Percentiles rank a stretch among this genome's conserved stretches.
These are phyloP conservation scores for Uria aalge DNA, from an alignment of 2,113 vertebrate genomes.

Conservation along the genomic window DNA sequence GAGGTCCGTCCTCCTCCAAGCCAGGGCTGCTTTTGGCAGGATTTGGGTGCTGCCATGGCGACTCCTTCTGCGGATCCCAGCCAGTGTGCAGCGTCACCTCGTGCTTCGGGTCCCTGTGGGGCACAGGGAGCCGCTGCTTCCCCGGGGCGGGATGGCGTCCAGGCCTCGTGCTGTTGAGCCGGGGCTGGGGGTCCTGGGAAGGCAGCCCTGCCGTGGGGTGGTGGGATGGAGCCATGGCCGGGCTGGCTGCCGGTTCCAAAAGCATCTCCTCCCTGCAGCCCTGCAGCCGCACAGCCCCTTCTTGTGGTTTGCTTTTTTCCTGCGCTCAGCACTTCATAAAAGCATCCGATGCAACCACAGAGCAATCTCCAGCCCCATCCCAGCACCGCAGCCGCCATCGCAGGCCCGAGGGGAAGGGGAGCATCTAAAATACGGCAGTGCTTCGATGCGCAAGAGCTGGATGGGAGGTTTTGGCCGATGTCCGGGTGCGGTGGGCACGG, in stretches of 20 bases:
- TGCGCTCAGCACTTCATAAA: slow-evolving; percentile 45
- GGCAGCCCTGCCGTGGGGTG: background rate
- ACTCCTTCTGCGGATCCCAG: background rate
- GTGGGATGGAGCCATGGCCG: background rate
- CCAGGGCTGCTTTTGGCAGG: background rate
- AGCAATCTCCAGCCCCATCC: slow-evolving; percentile 32
- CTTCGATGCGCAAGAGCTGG: background rate
- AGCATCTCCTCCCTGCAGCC: background rate
- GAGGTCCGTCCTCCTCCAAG: background rate
- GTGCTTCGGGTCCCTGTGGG: fast-evolving
- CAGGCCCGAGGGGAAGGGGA: background rate
- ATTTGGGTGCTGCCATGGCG: background rate
- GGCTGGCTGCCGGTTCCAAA: background rate
- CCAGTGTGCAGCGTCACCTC: fast-evolving
- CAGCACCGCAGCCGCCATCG: background rate
- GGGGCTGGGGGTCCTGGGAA: background rate
- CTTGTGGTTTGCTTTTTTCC: slow-evolving; percentile 27
- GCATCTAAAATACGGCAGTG: background rate
- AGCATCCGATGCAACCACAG: slow-evolving; percentile 40
- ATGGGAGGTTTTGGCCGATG: background rate
- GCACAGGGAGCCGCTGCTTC: background rate
- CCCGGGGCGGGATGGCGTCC: fast-evolving
- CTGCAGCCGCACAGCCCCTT: background rate
- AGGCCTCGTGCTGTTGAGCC: background rate
- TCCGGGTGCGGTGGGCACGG: background rate